These are phyloP conservation scores for Stratiolaelaps scimitus DNA, from an alignment of 1,140 invertebrate genomes.

Conservation along the genomic window DNA sequence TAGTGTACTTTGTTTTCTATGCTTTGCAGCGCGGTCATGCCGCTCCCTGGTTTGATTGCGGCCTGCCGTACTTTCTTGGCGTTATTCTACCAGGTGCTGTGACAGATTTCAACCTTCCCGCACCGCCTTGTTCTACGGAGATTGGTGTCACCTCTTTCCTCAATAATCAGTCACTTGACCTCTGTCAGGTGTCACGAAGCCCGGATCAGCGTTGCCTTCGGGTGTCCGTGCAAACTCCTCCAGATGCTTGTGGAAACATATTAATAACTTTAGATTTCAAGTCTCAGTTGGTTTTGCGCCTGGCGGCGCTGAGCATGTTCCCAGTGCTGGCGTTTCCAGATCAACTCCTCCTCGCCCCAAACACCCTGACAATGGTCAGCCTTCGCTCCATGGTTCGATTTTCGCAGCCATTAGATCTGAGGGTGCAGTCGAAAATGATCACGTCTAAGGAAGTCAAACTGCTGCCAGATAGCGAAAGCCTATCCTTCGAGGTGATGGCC, in stretches of 20 bases:
- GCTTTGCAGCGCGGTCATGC: no score
- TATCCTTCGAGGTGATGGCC: neutral
- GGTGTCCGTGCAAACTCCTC: neutral
- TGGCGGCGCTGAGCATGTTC: neutral
- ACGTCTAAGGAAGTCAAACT: neutral
- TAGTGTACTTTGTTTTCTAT: no score
- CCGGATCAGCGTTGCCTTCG: neutral
- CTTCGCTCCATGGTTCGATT: no score
- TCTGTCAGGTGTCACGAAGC: neutral
- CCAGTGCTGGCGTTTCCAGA: no score
- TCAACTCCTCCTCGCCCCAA: no score
- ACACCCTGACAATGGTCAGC: no score
- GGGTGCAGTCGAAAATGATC: no score
- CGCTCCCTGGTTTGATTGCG: neutral
- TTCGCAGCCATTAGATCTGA: no score
- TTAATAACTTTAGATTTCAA: neutral
- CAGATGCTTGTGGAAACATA: neutral
- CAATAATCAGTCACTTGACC: neutral
- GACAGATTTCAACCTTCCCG: neutral
- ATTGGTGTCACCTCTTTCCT: neutral
- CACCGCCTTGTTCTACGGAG: constrained; percentile 3
- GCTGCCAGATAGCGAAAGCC: neutral
- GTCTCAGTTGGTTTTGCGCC: neutral
- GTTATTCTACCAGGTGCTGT: neutral
- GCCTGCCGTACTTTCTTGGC: constrained; percentile 1